Percentiles rank a stretch among this genome's conserved stretches.
These are phyloP conservation scores for Nanorana parkeri DNA, from an alignment of 2,113 vertebrate species.

Conservation along the genomic window DNA sequence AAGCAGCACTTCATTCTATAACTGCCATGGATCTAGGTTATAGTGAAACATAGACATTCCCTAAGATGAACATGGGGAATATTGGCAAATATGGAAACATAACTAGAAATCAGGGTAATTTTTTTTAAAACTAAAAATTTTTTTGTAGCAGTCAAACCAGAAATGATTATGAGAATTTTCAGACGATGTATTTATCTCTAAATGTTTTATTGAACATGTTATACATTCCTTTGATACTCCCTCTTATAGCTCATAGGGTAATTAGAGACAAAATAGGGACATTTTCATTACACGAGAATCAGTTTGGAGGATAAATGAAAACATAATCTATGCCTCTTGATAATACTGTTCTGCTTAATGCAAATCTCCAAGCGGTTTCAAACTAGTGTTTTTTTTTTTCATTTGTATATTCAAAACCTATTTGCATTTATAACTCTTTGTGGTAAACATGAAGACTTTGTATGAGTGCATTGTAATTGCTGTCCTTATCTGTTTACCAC, in stretches of 20 bases:
- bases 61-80: too few relatives aligned
- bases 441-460: constrained; percentile 41
- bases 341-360: constrained; percentile 29
- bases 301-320: constrained; percentile 44
- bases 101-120: too few relatives aligned
- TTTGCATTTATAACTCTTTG: constrained; percentile 54
- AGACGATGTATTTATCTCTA: not conserved
- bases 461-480: constrained; percentile 17
- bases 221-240: not conserved
- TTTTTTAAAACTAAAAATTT: too few relatives aligned
- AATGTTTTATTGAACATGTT: not conserved
- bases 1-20: too few relatives aligned
- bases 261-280: constrained; percentile 33
- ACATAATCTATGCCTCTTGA: constrained; percentile 48
- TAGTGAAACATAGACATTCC: too few relatives aligned
- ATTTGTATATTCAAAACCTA: constrained; percentile 56
- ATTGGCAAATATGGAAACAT: too few relatives aligned
- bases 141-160: not conserved
- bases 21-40: too few relatives aligned
- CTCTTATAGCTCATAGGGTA: not conserved
- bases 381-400: constrained; percentile 38
- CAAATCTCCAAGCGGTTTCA: constrained; percentile 47
- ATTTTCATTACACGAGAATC: constrained; percentile 45
- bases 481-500: constrained; percentile 18
- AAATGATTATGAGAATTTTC: constrained; percentile 1